These are phyloP conservation scores for Eurypyga helias DNA, from an alignment of 2,113 vertebrate genomes.

Conservation along the genomic window DNA sequence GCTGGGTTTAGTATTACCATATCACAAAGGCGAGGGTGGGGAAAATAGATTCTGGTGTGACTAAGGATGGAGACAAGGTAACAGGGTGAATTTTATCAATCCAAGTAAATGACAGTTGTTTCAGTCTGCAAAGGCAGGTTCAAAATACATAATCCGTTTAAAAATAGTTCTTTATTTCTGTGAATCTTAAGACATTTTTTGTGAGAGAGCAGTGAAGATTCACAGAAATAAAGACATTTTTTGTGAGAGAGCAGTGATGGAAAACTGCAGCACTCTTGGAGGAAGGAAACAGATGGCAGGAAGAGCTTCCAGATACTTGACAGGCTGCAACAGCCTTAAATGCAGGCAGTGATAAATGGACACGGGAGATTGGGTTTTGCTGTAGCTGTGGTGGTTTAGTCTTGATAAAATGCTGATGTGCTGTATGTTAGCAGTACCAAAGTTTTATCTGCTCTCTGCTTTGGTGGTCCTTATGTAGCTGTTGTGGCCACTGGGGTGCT, in stretches of 20 bases:
- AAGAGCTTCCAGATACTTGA: slow-evolving; percentile 61
- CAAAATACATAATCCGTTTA: not conserved
- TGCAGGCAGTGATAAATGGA: slow-evolving; percentile 26
- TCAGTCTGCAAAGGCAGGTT: not conserved
- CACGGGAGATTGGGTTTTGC: not conserved
- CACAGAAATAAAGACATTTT: not conserved
- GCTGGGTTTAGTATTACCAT: not conserved
- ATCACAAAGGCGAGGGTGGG: not conserved
- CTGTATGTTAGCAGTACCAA: not conserved
- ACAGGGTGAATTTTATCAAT: not conserved
- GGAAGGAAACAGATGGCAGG: slow-evolving; percentile 60
- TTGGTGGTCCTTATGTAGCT: not conserved
- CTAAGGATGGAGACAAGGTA: not conserved
- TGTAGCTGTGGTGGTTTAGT: not conserved
- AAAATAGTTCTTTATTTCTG: not conserved
- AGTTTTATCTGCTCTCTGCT: not conserved
- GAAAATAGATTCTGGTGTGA: not conserved
- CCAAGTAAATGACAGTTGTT: not conserved
- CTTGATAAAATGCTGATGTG: not conserved
- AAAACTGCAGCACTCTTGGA: slow-evolving; percentile 29
- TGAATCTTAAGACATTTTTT: not conserved
- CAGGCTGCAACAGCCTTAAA: slow-evolving; percentile 32
- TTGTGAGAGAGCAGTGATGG: not conserved
- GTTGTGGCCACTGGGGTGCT: not conserved
- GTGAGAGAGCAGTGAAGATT: not conserved